phyloP scores from a whole-genome alignment of 2,888 invertebrate genomes.

The Latheticus oryzae region DNA sequence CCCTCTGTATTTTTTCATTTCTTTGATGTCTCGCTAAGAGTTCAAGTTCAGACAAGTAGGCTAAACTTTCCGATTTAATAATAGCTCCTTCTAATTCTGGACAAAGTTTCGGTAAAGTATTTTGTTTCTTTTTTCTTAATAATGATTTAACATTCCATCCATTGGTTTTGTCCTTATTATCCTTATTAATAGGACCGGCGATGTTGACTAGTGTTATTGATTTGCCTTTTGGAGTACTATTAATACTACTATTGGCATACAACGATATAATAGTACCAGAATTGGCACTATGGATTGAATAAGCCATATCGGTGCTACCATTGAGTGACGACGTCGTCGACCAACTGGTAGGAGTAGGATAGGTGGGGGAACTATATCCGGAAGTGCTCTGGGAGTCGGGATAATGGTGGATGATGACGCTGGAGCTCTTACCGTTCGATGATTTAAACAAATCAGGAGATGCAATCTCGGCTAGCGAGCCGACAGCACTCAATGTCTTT shows the following conservation, averaged over 20 bases:
- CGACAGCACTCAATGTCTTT: conserved; percentile 65
- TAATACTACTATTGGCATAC: conserved; percentile 57
- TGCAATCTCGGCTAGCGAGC: conserved; percentile 62
- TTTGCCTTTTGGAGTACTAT: conserved; percentile 58
- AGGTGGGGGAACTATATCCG: conserved; percentile 67
- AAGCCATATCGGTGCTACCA: conserved; percentile 61
- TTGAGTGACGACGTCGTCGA: conserved; percentile 64
- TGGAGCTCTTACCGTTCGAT: conserved; percentile 60
- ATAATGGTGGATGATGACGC: conserved; percentile 61
- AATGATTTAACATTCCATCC: conserved; percentile 59
- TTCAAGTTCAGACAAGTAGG: conserved; percentile 67
- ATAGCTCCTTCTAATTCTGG: conserved; percentile 67
- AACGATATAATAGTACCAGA: conserved; percentile 65
- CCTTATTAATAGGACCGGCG: conserved; percentile 47
- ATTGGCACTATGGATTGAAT: conserved; percentile 65
- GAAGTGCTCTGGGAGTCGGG: conserved; percentile 67
- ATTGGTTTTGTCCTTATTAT: conserved; percentile 19
- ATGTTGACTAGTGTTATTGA: conserved; percentile 65
- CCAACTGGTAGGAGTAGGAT: conserved; percentile 63
- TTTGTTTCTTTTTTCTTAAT: conserved; percentile 61
- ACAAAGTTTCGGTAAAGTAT: conserved; percentile 61
- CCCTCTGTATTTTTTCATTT: conserved; percentile 67
- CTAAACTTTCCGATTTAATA: conserved; percentile 68
- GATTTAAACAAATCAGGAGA: conserved; percentile 62
- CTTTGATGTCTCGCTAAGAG: conserved; percentile 67